These are phyloP conservation scores for Drosophila ananassae DNA, from an alignment of 1,140 invertebrate species.

Conservation along the genomic window DNA sequence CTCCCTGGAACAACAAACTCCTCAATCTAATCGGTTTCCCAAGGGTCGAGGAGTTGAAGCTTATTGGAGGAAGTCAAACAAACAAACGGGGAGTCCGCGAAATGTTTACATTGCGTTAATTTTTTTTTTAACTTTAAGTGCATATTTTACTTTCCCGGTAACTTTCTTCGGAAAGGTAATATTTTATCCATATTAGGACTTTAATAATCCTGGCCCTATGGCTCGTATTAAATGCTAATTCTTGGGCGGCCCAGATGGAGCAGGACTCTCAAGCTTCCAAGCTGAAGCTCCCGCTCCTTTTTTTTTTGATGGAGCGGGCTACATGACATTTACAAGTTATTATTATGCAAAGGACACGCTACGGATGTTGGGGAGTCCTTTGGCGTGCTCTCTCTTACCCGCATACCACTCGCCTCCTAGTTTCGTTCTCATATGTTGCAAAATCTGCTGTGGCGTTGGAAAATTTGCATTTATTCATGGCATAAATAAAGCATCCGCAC, in stretches of 20 bases:
- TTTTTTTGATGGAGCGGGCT: conserved; percentile 38
- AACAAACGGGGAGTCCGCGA: conserved; percentile 13
- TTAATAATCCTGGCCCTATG: conserved; percentile 66
- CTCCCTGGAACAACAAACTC: conserved; percentile 23
- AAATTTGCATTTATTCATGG: conserved; percentile 81
- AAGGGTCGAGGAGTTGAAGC: conserved; percentile 22
- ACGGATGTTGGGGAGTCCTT: conserved; percentile 52
- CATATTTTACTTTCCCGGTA: conserved; percentile 6
- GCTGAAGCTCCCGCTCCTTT: conserved; percentile 6
- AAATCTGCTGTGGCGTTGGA: conserved; percentile 72
- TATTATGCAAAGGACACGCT: conserved; percentile 80
- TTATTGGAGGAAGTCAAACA: conserved; percentile 20
- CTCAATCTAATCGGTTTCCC: conserved; percentile 40
- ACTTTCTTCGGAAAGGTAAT: conserved; percentile 6
- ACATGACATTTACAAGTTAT: conserved; percentile 80
- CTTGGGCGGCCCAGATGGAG: conserved; percentile 43
- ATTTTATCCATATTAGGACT: conserved; percentile 64
- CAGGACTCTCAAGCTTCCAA: neutral
- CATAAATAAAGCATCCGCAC: conserved; percentile 69
- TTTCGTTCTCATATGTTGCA: conserved; percentile 56
- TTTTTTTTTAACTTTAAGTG: conserved; percentile 8
- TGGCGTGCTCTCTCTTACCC: conserved; percentile 41
- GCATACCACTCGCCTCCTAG: neutral
- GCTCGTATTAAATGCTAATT: conserved; percentile 78
- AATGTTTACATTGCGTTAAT: conserved; percentile 19